Evolutionary conservation across 2,113 vertebrate species (phyloP).

Genomic region (Beaufortia kweichowensis): DNA sequence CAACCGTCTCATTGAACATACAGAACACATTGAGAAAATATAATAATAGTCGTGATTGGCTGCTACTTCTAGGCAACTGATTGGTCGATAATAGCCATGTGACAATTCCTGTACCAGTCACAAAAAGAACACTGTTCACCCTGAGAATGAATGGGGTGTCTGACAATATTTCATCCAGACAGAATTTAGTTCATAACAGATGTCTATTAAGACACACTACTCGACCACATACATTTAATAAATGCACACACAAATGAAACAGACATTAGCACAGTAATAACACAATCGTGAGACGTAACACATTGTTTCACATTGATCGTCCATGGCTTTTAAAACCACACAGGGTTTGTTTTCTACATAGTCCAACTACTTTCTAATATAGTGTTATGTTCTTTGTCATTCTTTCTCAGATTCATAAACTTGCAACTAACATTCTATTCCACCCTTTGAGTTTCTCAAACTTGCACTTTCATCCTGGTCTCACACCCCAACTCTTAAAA

Average conservation of each 20-base stretch:
- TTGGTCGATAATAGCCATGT: background rate
- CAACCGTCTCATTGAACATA: background rate
- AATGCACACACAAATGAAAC: constrained; percentile 13
- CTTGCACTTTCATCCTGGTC: background rate
- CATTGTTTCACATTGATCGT: constrained; percentile 18
- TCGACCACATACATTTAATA: background rate
- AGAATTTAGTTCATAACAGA: background rate
- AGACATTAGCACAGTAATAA: background rate
- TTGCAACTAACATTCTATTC: background rate
- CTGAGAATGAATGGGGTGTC: constrained; percentile 20
- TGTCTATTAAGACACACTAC: background rate
- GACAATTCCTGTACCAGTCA: constrained; percentile 10
- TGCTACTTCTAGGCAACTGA: background rate
- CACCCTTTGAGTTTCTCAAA: background rate
- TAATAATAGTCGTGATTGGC: background rate
- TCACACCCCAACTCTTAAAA: background rate
- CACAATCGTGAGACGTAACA: constrained; percentile 8
- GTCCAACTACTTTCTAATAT: background rate
- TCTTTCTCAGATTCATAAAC: background rate
- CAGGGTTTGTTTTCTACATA: background rate
- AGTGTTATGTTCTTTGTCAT: background rate
- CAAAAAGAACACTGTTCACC: constrained; percentile 7
- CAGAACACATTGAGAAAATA: background rate
- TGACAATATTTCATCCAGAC: background rate
- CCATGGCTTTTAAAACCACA: constrained; percentile 23